A percentile compares a stretch with the other conserved stretches of the same genome.
Conservation (phyloP, 2,113 vertebrate species). For the Sarotherodon lohbergeri region DNA sequence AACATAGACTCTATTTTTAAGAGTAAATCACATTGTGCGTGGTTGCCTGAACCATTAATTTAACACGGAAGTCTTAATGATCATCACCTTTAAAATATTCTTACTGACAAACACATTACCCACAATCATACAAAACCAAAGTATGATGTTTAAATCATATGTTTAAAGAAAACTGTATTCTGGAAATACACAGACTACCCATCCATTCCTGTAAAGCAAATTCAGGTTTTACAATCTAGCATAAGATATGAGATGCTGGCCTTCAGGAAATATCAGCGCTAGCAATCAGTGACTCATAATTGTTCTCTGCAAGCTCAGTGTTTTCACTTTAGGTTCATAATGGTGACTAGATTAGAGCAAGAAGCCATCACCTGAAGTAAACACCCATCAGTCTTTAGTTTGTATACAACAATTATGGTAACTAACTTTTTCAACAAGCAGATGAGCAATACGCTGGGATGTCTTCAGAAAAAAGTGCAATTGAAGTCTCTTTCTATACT, state of each 20-base stretch:
- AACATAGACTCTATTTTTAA: neutral
- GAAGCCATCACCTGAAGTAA: neutral
- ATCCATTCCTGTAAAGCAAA: neutral
- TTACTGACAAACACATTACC: neutral
- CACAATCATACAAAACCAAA: neutral
- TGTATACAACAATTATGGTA: neutral
- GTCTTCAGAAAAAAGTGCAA: neutral
- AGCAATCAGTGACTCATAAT: neutral
- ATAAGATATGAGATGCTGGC: neutral
- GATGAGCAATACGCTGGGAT: neutral
- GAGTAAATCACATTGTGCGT: neutral
- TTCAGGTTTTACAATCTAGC: neutral
- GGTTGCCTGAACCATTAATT: neutral
- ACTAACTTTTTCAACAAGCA: neutral
- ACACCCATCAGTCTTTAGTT: neutral
- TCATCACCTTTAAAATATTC: neutral
- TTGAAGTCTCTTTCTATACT: neutral
- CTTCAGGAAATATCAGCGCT: neutral
- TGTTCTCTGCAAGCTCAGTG: neutral
- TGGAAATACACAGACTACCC: accelerated
- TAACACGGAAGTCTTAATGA: neutral
- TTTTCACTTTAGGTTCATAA: neutral
- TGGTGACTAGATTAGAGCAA: neutral
- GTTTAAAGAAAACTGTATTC: neutral
- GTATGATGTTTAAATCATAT: neutral